These are phyloP conservation scores for Amia ocellicauda DNA, from an alignment of 2,113 vertebrate genomes.

Conservation along the genomic window DNA sequence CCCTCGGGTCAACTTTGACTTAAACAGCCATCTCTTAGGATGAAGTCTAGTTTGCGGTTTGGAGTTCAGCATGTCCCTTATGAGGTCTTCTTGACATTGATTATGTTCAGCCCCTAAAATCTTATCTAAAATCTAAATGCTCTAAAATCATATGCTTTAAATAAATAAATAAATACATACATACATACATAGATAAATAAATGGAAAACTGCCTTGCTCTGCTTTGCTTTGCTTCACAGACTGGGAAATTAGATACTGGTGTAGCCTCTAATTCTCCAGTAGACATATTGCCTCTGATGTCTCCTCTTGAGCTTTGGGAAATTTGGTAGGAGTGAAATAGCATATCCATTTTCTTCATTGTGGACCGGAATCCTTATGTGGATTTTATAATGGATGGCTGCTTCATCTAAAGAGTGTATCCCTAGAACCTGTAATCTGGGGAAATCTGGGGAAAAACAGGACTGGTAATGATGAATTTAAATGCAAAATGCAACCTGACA, in stretches of 20 bases:
- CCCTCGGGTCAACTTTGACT: no score
- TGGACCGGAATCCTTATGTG: constrained; percentile 27
- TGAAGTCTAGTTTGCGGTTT: no score
- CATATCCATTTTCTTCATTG: constrained; percentile 15
- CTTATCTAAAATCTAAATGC: no score
- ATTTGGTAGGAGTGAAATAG: not conserved
- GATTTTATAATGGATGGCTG: constrained; percentile 27
- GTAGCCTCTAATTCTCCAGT: not conserved
- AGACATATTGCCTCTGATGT: not conserved
- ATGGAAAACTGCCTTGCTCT: no score
- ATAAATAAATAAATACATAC: no score
- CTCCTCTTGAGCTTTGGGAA: not conserved
- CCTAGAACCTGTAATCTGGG: constrained; percentile 45
- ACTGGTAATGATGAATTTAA: constrained; percentile 58
- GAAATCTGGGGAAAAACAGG: constrained; percentile 49
- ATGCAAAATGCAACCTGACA: constrained; percentile 50
- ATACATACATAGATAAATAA: no score
- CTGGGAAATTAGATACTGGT: not conserved
- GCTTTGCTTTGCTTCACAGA: not conserved
- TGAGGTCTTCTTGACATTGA: no score
- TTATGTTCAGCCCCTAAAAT: no score
- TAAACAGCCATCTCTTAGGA: no score
- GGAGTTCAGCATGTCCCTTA: no score
- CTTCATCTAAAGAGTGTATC: constrained; percentile 26
- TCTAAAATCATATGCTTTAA: no score